Base-by-base conservation (phyloP, 2,113 vertebrate species). In the Podiceps cristatus region DNA sequence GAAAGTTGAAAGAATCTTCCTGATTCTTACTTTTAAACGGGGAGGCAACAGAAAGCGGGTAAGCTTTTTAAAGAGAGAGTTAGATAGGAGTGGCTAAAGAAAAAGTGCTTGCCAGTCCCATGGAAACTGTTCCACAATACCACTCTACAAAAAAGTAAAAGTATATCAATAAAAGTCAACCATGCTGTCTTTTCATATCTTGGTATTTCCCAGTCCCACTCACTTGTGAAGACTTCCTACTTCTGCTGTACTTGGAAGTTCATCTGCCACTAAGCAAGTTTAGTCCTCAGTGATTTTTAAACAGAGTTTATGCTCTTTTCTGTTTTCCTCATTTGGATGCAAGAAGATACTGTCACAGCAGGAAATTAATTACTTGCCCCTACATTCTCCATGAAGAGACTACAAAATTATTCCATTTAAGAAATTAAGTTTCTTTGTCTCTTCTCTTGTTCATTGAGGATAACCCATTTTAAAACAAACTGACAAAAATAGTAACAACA, bases 111-210 rank as follows among this genome's bases (percentile, higher is more conserved):
- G 35, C 35, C 40, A 71, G 17, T n/a, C 47, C 45, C 35, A 47
- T 13, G 14, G 33, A 89, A 75, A 74, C 50, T 71, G 60, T 69
- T 89, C 62, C 64, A 78, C 5, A 1, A 66, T 18, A 78, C 5
- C 25, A 52, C 47, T 66, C 28, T 11, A 71, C 13, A n/a, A 82
- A 74, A 74, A 93, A 56, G 7, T 15, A 60, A 5, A 82, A 86
- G 10, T 19, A 80, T n/a, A 72, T 14, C 49, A 55, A 40, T 33
- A 59, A 52, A 58, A 67, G n/a, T 49, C 68, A 91, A 23, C 22
- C 0, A 0, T 33, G 13, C 16, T 42, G 29, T 81, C 27, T 53
- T 49, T 31, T 29, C 18, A 3, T 18, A 68, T 11, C 45, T 71
- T 83, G 52, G 25, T 72, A 58, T 67, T 85, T 93, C 50, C 71